A percentile compares a stretch with the other conserved stretches of the same genome.
Evolutionary conservation across 1,140 invertebrate species (phyloP).

Genomic region (Plutomurus gul): DNA sequence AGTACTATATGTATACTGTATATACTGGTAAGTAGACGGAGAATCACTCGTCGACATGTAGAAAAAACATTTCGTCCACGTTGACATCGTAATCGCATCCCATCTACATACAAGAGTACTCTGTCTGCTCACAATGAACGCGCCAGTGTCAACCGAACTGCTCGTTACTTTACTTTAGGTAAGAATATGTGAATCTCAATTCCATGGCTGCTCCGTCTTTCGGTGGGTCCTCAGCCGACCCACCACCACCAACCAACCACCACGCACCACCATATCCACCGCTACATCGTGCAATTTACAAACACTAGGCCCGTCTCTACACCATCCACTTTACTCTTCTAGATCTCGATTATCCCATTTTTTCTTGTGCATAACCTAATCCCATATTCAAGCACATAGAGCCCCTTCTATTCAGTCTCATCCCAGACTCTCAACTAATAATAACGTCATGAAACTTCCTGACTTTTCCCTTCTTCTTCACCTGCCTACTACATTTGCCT

Average conservation of each 20-base stretch:
- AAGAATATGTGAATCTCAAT: too few relatives aligned
- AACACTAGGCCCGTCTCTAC: background rate
- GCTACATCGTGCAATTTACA: constrained; percentile 2
- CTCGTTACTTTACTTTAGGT: too few relatives aligned
- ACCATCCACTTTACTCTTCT: background rate
- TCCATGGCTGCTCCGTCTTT: too few relatives aligned
- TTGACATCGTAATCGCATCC: background rate
- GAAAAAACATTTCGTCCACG: background rate
- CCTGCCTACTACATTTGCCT: background rate
- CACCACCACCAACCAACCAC: too few relatives aligned
- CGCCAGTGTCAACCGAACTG: too few relatives aligned
- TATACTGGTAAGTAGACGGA: background rate
- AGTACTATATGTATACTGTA: background rate
- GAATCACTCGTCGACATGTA: background rate
- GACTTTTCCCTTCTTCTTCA: background rate
- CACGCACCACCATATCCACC: too few relatives aligned
- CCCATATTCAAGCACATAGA: background rate
- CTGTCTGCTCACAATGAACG: too few relatives aligned
- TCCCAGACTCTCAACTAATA: constrained; percentile 7
- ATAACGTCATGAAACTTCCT: constrained; percentile 1
- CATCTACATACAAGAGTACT: background rate
- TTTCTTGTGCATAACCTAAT: constrained; percentile 25
- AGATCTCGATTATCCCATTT: constrained; percentile 20
- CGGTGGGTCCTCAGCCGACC: too few relatives aligned
- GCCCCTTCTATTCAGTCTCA: constrained; percentile 6